Conservation (phyloP, 2,888 invertebrate genomes). For the Deilephila porcellus region DNA sequence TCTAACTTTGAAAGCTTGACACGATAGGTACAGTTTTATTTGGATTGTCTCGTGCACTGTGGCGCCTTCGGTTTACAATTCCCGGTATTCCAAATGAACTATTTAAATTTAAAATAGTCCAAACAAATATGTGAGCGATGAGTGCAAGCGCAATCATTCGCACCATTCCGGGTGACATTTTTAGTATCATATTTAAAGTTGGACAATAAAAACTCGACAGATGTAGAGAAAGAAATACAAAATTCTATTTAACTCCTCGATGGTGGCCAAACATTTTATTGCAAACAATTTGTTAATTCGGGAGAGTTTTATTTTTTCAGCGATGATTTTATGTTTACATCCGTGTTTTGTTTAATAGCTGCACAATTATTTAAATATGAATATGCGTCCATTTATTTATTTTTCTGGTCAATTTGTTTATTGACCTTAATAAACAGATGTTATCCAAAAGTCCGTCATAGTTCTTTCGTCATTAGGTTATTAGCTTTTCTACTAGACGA, state of each 20-base stretch:
- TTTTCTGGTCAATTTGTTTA: not conserved
- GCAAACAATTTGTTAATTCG: conserved; percentile 46
- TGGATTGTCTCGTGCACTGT: conserved; percentile 1
- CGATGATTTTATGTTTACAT: conserved; percentile 4
- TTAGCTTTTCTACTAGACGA: conserved; percentile 15
- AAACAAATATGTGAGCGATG: conserved; percentile 32
- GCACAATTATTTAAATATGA: conserved; percentile 3
- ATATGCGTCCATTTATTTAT: not conserved
- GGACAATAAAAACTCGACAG: conserved; percentile 47
- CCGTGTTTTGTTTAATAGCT: not conserved
- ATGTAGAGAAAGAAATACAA: conserved; percentile 47
- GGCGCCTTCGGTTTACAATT: conserved; percentile 16
- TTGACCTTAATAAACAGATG: conserved; percentile 16
- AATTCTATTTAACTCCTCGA: conserved; percentile 48
- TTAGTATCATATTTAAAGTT: conserved; percentile 37
- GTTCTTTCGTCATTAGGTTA: conserved; percentile 2
- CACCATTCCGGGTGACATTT: conserved; percentile 45
- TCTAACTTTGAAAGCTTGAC: conserved; percentile 27
- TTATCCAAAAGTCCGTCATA: not conserved
- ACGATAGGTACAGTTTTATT: conserved; percentile 20
- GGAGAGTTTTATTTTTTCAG: conserved; percentile 37
- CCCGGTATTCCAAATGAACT: conserved; percentile 21
- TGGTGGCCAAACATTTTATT: conserved; percentile 53
- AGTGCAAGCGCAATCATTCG: conserved; percentile 50
- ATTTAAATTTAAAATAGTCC: conserved; percentile 24